Evolutionary conservation across 2,888 invertebrate species (phyloP).

Genomic region (Unio delphinus): DNA sequence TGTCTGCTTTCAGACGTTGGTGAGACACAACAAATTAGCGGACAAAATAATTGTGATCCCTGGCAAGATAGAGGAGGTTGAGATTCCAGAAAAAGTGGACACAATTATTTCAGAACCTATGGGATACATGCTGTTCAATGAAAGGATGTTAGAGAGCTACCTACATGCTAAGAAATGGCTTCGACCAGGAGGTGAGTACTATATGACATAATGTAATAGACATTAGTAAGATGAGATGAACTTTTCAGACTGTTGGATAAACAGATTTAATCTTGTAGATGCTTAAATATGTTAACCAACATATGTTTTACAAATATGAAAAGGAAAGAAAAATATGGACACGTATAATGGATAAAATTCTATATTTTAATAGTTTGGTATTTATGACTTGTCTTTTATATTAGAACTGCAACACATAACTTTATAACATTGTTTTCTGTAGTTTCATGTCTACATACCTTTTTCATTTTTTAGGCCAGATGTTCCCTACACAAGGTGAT

Average conservation of each 20-base stretch:
- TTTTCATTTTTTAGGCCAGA: constrained; percentile 79
- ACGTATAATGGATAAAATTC: no score
- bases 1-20: constrained; percentile 78
- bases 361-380: no score
- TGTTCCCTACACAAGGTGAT: constrained; percentile 98
- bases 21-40: constrained; percentile 89
- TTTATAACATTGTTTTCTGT: constrained; percentile 1
- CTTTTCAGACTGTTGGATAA: background rate
- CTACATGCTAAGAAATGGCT: constrained; percentile 99
- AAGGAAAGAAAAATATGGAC: no score
- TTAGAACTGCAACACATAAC: no score
- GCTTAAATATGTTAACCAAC: background rate
- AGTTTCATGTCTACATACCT: background rate
- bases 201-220: background rate
- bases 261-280: background rate
- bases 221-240: no score
- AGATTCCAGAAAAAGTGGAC: constrained; percentile 94
- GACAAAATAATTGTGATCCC: constrained; percentile 93
- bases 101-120: constrained; percentile 99
- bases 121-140: constrained; percentile 99
- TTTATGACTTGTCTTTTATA: no score
- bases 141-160: constrained; percentile 98
- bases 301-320: no score
- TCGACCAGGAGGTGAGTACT: constrained; percentile 77
- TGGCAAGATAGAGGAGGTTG: constrained; percentile 98